Evolutionary conservation across 2,113 vertebrate genomes (phyloP), one percentile per base, ranked within the genome.

Genomic region (Notiomystis cincta): DNA sequence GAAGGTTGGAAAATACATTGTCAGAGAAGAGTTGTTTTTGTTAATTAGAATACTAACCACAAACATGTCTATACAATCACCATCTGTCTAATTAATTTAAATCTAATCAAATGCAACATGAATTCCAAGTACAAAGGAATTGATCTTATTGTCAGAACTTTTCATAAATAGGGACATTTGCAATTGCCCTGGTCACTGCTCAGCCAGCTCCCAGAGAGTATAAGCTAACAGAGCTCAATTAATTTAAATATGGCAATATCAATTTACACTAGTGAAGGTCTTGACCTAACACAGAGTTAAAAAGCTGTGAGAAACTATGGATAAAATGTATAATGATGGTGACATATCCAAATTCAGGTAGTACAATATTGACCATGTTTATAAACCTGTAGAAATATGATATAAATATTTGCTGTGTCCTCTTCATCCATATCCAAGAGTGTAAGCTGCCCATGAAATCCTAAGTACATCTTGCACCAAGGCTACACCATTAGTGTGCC

Each of bases 61-160:
- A 93, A 82, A 17, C 11, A 13, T 42, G 40, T 69, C 35, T 64
- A 30, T 61, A 45, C 28, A 80, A 72, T 65, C 48, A 38, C 3
- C 22, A 94, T 61, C 45, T 89, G 7, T 31, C 53, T 76, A 72
- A 79, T 75, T 93, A 87, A 85, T 95, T 96, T 67, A 40, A 83
- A 87, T 92, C 42, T 81, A 81, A 71, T 75, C 44, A 92, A 92
- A 79, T 0, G 4, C 22, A 89, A 45, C 28, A 53, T 50, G 65
- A 95, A 94, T 70, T 82, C 13, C 27, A 79, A 82, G 22, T 90
- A 58, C 30, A 85, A 91, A 91, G 13, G 8, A 82, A 79, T 51
- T 87, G 44, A 87, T 79, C 14, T 72, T 53, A 51, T 42, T 76
- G 37, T 94, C 81, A 93, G 18, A 37, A 60, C 13, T 87, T 89